Base-by-base conservation (phyloP, 2,888 invertebrate species). In the Tenthredo mesomela region DNA sequence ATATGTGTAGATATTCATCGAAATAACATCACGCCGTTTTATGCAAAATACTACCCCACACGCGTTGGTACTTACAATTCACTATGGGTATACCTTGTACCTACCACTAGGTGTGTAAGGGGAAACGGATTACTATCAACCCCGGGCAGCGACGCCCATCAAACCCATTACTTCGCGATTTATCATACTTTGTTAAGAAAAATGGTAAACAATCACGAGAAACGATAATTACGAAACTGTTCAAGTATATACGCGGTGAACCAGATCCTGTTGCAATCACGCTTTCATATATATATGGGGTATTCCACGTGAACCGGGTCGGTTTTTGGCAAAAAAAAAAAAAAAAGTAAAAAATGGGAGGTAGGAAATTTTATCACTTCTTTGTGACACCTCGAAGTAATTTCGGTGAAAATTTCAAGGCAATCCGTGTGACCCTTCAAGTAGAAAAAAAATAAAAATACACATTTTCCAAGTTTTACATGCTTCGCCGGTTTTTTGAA, bases 181-280 rank as follows among this genome's bases (percentile, higher is more conserved):
- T 82, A 82, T 82, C 82, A 82, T 86, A 86, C 86, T 82, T 82
- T 67, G 82, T 70, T 82, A 70, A 88, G 89, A 90, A 89, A 89
- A 90, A 90, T 89, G 87, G 89, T 88, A 86, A 89, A 87, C 87
- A 88, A 87, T 86, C 89, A 89, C 88, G 88, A 87, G 87, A 90
- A 88, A 87, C 86, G 87, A 88, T n/a, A 43, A 80, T 80, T 80
- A 80, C 40, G 12, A 54, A 43, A n/a, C 18, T 50, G 40, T 2
- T 37, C 37, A 4, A 15, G 61, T 29, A 2, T n/a, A 6, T n/a
- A n/a, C n/a, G n/a, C 37, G 58, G 58, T 50, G 10, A 40, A 58
- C 6, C 50, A 40, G 43, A 10, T 54, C 6, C n/a, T 18, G 18
- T 12, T 18, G 21, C 12, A 33, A 33, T 40, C 37, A 61, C 21